Conservation (phyloP, 2,113 vertebrate genomes). For the Noturus placidus region DNA sequence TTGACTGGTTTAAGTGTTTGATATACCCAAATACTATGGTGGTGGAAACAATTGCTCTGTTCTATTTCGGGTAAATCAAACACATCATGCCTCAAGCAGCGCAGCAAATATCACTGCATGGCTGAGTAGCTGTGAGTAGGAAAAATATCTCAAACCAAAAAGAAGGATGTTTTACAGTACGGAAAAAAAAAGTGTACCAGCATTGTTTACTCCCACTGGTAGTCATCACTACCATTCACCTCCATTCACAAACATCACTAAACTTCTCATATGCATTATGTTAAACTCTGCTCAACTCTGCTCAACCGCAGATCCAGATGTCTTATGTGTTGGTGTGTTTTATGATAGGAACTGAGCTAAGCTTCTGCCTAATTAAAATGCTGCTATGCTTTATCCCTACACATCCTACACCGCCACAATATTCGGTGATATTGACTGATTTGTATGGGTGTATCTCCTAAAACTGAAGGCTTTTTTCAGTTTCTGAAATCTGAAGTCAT, state of each 20-base stretch:
- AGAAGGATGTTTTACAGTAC: not conserved
- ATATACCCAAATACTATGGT: too few relatives aligned
- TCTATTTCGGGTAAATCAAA: too few relatives aligned
- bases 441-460: not conserved
- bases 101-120: too few relatives aligned
- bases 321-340: not conserved
- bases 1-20: too few relatives aligned
- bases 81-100: too few relatives aligned
- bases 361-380: not conserved
- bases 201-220: not conserved
- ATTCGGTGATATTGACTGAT: not conserved
- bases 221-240: not conserved
- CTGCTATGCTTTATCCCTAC: not conserved
- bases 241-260: not conserved
- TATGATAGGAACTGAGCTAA: not conserved
- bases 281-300: not conserved
- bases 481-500: not conserved
- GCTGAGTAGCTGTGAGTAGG: too few relatives aligned
- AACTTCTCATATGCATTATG: not conserved
- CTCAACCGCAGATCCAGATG: not conserved
- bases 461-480: not conserved
- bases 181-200: not conserved
- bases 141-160: too few relatives aligned
- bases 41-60: not conserved
- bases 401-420: not conserved